phyloP scores from a whole-genome alignment of 1,140 invertebrate genomes.

The Mamestra configurata region DNA sequence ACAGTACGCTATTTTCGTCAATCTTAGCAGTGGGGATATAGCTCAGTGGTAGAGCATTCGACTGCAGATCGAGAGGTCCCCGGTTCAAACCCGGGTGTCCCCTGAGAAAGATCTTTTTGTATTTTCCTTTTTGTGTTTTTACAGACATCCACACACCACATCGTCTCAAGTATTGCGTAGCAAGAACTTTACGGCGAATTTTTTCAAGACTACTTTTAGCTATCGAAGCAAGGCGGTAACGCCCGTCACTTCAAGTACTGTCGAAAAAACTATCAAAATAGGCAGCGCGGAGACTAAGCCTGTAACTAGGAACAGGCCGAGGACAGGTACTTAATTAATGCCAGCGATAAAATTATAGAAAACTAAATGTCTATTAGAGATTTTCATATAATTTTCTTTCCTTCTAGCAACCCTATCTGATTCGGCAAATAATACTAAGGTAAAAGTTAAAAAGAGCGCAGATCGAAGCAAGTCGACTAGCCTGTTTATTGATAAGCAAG shows the following conservation, averaged over 20 bases:
- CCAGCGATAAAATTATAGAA: background rate
- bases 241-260: conserved; percentile 63
- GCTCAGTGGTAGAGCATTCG: conserved; percentile 88
- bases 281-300: conserved; percentile 85
- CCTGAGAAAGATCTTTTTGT: conserved; percentile 85
- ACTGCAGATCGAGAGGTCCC: conserved; percentile 97
- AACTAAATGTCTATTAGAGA: background rate
- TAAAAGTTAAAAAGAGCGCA: conserved; percentile 63
- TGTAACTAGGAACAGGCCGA: conserved; percentile 82
- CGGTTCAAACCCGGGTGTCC: conserved; percentile 97
- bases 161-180: conserved; percentile 55
- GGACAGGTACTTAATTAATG: conserved; percentile 74
- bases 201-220: conserved; percentile 84
- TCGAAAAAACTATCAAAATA: conserved; percentile 81
- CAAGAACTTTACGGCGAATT: conserved; percentile 76
- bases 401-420: conserved; percentile 61
- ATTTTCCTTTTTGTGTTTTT: conserved; percentile 62
- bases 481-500: conserved; percentile 62
- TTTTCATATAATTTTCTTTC: background rate
- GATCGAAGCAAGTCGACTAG: conserved; percentile 58
- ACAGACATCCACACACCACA: conserved; percentile 65
- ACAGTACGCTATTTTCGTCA: conserved; percentile 58
- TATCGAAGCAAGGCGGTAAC: conserved; percentile 82
- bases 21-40: conserved; percentile 83
- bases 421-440: conserved; percentile 46